Evolutionary conservation across 2,113 vertebrate genomes (phyloP), one percentile per base, ranked within the genome.

Genomic region (Ammodramus savannarum): DNA sequence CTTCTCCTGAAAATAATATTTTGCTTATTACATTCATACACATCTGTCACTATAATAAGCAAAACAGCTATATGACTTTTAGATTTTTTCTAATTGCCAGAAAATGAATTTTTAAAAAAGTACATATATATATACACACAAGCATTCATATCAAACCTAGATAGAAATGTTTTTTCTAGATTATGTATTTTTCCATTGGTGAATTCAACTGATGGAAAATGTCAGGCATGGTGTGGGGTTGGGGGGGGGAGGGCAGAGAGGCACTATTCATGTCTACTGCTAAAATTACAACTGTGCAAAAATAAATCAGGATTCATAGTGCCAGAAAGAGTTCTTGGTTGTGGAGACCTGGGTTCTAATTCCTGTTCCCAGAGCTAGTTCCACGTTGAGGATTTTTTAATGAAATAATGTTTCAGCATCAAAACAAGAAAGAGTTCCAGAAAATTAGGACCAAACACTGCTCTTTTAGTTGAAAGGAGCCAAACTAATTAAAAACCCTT

Each of bases 211-310:
- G 48, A 75, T 44, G 11, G 54, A 55, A 74, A 87, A 67, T 14
- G 55, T 34, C 31, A 52, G 2, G 10, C 41, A 8, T 4, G 11
- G 15, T 6, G 5, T n/a, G n/a, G n/a, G n/a, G n/a, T n/a, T n/a
- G 11, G 8, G 5, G 14, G 1, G 1, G 0, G 4, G 2, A 5
- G 0, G 4, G 2, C 4, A 29, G 54, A 18, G 25, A 27, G 9
- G 3, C 3, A 19, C 36, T 75, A 20, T 68, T 48, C 23, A 20
- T 5, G 5, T 58, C 21, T 88, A 9, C 43, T 52, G 9, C 26
- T 73, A 44, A 83, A 88, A n/a, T 72, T 49, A 83, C 83, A 83
- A 80, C 25, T 32, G 19, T 39, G 26, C 13, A 68, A 68, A 85
- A 85, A 43, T n/a, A 6, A 68, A 63, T 63, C 17, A 26, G 48